Percentiles rank a stretch among this genome's conserved stretches.
Conservation (phyloP, 2,888 invertebrate species). For the Electrophaes corylata region DNA sequence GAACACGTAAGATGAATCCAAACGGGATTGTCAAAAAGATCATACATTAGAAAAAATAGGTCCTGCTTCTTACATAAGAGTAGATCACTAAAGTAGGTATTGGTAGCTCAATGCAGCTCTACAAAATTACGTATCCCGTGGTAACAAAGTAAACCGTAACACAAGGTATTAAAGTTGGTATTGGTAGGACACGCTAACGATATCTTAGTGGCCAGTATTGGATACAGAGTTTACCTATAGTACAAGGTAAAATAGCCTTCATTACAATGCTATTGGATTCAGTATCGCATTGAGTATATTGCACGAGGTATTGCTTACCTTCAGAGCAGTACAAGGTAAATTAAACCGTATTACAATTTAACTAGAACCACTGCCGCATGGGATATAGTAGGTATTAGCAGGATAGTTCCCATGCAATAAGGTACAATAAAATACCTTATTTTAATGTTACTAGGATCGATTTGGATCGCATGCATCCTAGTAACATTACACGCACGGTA, state of each 20-base stretch:
- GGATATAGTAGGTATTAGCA: neutral
- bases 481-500: neutral
- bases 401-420: neutral
- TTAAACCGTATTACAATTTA: constrained; percentile 4
- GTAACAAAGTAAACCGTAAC: neutral
- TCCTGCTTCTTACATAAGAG: constrained; percentile 1
- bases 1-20: neutral
- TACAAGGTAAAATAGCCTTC: constrained; percentile 12
- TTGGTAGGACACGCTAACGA: neutral
- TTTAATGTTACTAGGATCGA: neutral
- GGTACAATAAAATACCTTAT: constrained; percentile 3
- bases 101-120: neutral
- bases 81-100: neutral
- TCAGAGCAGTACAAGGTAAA: constrained; percentile 11
- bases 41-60: neutral
- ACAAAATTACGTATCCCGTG: neutral
- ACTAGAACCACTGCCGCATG: neutral
- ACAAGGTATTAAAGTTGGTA: neutral
- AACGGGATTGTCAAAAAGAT: neutral
- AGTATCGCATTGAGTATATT: constrained; percentile 67
- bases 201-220: neutral
- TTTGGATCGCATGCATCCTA: neutral
- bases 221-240: neutral
- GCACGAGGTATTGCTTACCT: neutral
- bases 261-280: constrained; percentile 41